Evolutionary conservation across 2,797 vertebrate species (phyloP).

Genomic region (Acestrorhynchus altus): DNA sequence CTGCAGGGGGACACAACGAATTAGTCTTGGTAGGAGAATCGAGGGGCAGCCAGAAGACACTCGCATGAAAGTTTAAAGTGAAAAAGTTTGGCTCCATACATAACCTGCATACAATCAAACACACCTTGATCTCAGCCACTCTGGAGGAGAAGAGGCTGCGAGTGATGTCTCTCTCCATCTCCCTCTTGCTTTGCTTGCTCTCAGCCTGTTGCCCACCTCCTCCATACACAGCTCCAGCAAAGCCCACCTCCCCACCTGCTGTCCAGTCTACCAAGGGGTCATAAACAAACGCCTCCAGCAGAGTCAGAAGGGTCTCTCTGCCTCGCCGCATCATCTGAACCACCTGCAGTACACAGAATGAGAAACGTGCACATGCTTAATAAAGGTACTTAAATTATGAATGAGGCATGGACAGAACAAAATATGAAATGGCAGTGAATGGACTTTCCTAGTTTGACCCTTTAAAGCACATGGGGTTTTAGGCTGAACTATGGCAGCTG

Average conservation of each 20-base stretch:
- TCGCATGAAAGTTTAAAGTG: too few species aligned
- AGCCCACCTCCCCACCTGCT: slow-evolving; percentile 95
- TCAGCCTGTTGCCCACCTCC: slow-evolving; percentile 97
- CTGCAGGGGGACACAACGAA: slow-evolving; percentile 66
- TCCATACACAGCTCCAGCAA: slow-evolving; percentile 96
- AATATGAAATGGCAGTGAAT: too few species aligned
- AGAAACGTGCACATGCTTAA: too few species aligned
- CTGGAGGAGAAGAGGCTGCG: slow-evolving; percentile 98
- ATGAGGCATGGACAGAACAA: too few species aligned
- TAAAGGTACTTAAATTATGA: too few species aligned
- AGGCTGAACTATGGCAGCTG: too few species aligned
- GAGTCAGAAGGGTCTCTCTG: slow-evolving; percentile 92
- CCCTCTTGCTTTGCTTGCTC: slow-evolving; percentile 96
- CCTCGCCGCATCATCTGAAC: slow-evolving; percentile 97
- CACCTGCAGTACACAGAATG: slow-evolving; percentile 76
- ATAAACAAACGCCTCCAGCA: slow-evolving; percentile 97
- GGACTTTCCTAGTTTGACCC: too few species aligned
- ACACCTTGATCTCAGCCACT: slow-evolving; percentile 97
- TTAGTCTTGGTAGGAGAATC: neutral
- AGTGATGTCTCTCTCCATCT: slow-evolving; percentile 98
- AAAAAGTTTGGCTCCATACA: too few species aligned
- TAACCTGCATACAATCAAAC: too few species aligned
- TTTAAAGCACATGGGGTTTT: too few species aligned
- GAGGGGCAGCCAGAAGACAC: too few species aligned
- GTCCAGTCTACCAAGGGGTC: slow-evolving; percentile 99